Evolutionary conservation across 2,888 invertebrate species (phyloP), one percentile per base, ranked within the genome.

Genomic region (Drosophila maculinotata): DNA sequence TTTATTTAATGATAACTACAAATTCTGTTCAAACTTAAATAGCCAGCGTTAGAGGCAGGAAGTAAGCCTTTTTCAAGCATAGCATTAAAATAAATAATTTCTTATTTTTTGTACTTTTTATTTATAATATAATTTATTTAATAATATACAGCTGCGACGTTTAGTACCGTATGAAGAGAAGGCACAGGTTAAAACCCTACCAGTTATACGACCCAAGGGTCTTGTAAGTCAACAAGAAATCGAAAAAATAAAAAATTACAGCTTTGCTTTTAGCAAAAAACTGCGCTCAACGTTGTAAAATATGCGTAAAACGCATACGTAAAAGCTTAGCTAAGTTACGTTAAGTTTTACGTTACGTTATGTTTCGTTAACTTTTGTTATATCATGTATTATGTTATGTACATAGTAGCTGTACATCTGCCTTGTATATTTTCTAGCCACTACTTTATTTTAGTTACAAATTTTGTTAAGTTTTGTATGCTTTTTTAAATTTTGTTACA

Each of bases 111-210:
- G 33, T 44, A 35, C 39, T 41, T 51, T 47, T 49, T 45, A 65
- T 62, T 38, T 57, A 33, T 35, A 33, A 35, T 54, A 57, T 49
- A 48, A 58, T 75, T 68, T 59, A 33, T 62, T 38, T 58, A 48
- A 51, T 48, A 42, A 42, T 28, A 42, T 38, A 41, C 77, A 91
- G 91, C 84, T 90, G 15, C 76, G 84, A 44, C 82, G 80, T 62
- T 89, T 91, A 80, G 81, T 91, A 65, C 89, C 90, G 17, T 83
- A 81, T 31, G 83, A 88, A 30, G 90, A 90, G 51, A 82, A 87
- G 47, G 73, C 73, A 65, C 23, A 80, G 67, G 65, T 53, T 28
- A 64, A 23, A 44, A 68, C 54, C 59, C 66, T 31, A 28, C 23
- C 36, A 25, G 41, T 26, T 56, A 44, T 42, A 15, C 35, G 35